Base-by-base conservation (phyloP, 1,140 invertebrate species). In the Caenorhabditis remanei region DNA sequence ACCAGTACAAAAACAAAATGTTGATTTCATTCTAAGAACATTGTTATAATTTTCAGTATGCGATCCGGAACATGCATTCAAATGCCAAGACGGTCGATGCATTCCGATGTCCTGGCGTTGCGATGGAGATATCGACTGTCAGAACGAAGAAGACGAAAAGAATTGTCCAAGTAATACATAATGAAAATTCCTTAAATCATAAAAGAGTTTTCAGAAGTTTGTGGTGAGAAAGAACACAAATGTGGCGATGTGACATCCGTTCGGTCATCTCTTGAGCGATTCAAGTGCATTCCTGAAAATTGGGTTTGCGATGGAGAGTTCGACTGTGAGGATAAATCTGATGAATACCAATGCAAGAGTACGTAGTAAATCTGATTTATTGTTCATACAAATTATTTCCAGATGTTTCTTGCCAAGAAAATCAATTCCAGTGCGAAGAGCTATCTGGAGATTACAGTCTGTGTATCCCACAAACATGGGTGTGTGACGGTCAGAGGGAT, bases 231-330 rank as follows among this genome's bases (percentile, higher is more conserved):
- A 16, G 86, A 87, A n/a, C 65, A 71, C 86, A 87, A 87, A 83
- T 87, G 86, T 43, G 86, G 86, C 16, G 56, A 87, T 8, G 53
- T 41, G 11, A 55, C 9, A 32, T 43, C 65, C 2, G 86, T 13
- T 5, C 13, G 55, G 24, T 79, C 46, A 19, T 79, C 71, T 11
- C 46, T 79, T 4, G 46, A 79, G 21, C 13, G 83, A 43, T 87
- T 87, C 86, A 84, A 83, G 6, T 97, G 96, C 93, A 95, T 97
- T 63, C 95, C 95, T 63, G 93, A 94, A 87, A 93, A 94, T 4
- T 96, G 96, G 94, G 92, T 94, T 0, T 97, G 96, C 92, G 96
- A 97, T 90, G 95, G 95, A 8, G 96, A 96, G 87, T 94, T 94
- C 87, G 95, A 97, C 90, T 96, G 96, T 90, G 94, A 94, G 0